Conservation (phyloP, 2,888 invertebrate species). For the Agrotis ipsilon region DNA sequence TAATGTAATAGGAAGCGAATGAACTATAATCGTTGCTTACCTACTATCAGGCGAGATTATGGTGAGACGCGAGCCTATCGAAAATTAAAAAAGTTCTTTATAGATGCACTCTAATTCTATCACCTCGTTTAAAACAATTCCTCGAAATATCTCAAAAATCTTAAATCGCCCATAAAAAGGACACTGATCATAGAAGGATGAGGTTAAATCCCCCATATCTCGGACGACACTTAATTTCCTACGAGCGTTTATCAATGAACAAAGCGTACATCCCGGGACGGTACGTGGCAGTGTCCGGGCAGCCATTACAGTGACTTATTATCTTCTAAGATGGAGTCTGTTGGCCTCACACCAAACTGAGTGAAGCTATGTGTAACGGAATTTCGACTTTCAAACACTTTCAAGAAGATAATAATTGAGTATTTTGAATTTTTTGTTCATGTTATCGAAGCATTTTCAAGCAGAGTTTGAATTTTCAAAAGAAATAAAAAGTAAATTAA, state of each 20-base stretch:
- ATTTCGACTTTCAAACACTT: no score
- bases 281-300: conserved; percentile 28
- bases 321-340: conserved; percentile 61
- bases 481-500: no score
- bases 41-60: no score
- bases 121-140: not conserved
- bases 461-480: no score
- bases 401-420: no score
- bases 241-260: conserved; percentile 59
- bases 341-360: conserved; percentile 43
- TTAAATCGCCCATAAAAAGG: not conserved
- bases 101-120: no score
- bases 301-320: conserved; percentile 70
- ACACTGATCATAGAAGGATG: not conserved
- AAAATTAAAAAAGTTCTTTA: no score
- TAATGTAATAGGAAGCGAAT: not conserved
- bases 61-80: no score
- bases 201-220: conserved; percentile 25
- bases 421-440: no score
- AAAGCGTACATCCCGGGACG: conserved; percentile 39
- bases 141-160: not conserved
- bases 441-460: no score
- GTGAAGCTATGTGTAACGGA: conserved; percentile 12
- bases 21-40: no score
- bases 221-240: conserved; percentile 43